Evolutionary conservation across 92 coral and sea anemone species (phyloP).

Genomic region (Porites lobata): DNA sequence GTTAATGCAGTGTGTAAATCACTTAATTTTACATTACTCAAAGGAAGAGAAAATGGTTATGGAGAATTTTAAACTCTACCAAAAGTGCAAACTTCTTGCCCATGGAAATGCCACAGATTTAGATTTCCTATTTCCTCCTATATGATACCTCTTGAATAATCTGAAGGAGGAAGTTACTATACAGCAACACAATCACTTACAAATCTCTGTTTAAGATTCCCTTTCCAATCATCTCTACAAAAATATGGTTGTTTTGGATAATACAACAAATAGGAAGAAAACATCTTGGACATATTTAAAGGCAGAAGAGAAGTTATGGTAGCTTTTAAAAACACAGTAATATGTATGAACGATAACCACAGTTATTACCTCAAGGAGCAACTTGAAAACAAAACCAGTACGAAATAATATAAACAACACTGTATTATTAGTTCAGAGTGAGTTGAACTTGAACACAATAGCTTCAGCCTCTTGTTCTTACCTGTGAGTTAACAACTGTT

Average conservation of each 20-base stretch:
- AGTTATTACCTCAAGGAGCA: not conserved
- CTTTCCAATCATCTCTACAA: conserved; percentile 8
- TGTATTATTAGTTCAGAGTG: conserved; percentile 34
- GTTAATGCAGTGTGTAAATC: too few species aligned
- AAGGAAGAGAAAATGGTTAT: not conserved
- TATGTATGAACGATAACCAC: conserved; percentile 13
- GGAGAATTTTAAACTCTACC: not conserved
- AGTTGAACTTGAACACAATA: conserved; percentile 20
- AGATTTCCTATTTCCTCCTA: not conserved
- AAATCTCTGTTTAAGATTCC: not conserved
- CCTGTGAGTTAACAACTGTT: conserved; percentile 60
- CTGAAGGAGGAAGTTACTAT: not conserved
- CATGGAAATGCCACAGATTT: not conserved
- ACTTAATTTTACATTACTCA: not conserved
- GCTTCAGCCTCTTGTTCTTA: conserved; percentile 19
- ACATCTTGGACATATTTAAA: conserved; percentile 12
- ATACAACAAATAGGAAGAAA: conserved; percentile 26
- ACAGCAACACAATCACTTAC: conserved; percentile 12
- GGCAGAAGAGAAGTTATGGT: not conserved
- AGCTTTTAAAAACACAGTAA: not conserved
- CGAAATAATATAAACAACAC: conserved; percentile 24
- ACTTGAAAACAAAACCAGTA: conserved; percentile 25
- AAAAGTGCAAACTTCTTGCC: not conserved
- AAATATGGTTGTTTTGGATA: conserved; percentile 42
- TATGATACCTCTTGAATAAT: not conserved